phyloP scores from a whole-genome alignment of 2,113 vertebrate genomes.

The Eira barbara region DNA sequence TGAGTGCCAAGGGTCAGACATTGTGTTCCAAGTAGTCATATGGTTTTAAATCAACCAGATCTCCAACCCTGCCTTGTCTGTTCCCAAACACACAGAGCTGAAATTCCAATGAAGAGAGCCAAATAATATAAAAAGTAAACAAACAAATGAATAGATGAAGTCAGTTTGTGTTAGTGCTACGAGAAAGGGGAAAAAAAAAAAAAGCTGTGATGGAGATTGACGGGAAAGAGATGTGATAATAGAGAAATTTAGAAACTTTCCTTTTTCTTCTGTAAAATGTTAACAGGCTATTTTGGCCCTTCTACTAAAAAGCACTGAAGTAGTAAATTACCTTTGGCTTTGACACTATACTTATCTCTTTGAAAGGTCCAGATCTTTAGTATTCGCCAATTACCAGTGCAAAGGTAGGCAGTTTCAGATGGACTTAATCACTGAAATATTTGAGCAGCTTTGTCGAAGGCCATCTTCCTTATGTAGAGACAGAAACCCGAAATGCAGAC shows the following conservation, averaged over 20 bases:
- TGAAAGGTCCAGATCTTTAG: conserved; percentile 58
- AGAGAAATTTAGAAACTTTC: conserved; percentile 22
- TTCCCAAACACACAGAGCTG: background rate
- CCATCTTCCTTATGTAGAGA: conserved; percentile 67
- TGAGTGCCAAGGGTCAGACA: background rate
- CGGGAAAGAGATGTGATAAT: background rate
- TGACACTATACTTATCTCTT: conserved; percentile 57
- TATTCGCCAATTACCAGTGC: conserved; percentile 39
- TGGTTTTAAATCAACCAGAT: conserved; percentile 10
- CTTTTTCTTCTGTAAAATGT: conserved; percentile 23
- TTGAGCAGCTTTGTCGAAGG: conserved; percentile 62
- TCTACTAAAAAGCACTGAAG: conserved; percentile 57
- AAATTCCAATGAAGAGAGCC: background rate
- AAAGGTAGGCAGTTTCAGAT: background rate
- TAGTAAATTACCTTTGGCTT: conserved; percentile 53
- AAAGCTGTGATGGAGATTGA: background rate
- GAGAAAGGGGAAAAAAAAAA: background rate
- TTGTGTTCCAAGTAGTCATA: background rate
- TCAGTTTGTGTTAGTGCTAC: background rate
- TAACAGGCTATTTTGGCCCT: conserved; percentile 8
- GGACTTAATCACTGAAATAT: conserved; percentile 57
- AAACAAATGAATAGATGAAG: background rate
- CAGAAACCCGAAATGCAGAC: conserved; percentile 73
- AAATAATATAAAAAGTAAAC: conserved; percentile 1
- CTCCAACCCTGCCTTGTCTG: background rate